These are phyloP conservation scores for Sialis fuliginosa DNA, from an alignment of 2,888 invertebrate genomes.

Conservation along the genomic window DNA sequence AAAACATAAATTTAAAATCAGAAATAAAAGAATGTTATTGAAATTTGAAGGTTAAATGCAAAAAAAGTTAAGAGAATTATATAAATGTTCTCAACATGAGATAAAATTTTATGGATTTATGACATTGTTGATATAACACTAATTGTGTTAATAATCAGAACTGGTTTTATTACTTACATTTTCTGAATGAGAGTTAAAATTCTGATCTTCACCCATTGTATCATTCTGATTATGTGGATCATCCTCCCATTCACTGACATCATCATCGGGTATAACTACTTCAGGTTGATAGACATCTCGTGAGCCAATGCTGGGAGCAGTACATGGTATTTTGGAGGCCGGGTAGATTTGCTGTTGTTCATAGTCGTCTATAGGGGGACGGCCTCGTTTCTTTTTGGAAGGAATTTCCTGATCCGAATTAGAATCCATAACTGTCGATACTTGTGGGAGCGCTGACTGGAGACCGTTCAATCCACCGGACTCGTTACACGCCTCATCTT, in stretches of 20 bases:
- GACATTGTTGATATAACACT: constrained; percentile 9
- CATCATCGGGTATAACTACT: constrained; percentile 4
- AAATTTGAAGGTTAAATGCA: no score
- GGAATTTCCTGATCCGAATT: constrained; percentile 21
- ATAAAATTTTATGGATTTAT: no score
- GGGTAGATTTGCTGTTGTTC: constrained; percentile 30
- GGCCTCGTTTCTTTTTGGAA: constrained; percentile 42
- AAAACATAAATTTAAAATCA: no score
- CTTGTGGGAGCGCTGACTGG: constrained; percentile 23
- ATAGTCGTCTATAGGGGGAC: constrained; percentile 47
- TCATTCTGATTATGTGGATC: constrained; percentile 2
- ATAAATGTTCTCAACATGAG: no score
- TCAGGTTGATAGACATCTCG: constrained; percentile 1
- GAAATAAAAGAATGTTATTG: no score
- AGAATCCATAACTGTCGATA: constrained; percentile 24
- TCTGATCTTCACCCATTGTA: constrained; percentile 1
- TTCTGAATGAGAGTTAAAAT: constrained; percentile 2
- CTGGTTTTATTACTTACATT: constrained; percentile 1
- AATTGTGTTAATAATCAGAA: constrained; percentile 9
- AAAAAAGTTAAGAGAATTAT: no score
- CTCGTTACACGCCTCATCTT: constrained; percentile 25
- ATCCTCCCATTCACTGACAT: constrained; percentile 5
- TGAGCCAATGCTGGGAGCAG: constrained; percentile 23
- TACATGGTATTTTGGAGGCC: constrained; percentile 31
- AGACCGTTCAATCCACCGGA: constrained; percentile 11